A percentile compares a stretch with the other conserved stretches of the same genome.
These are phyloP conservation scores for Gnathonemus longibarbis DNA, from an alignment of 2,113 vertebrate species.

Conservation along the genomic window DNA sequence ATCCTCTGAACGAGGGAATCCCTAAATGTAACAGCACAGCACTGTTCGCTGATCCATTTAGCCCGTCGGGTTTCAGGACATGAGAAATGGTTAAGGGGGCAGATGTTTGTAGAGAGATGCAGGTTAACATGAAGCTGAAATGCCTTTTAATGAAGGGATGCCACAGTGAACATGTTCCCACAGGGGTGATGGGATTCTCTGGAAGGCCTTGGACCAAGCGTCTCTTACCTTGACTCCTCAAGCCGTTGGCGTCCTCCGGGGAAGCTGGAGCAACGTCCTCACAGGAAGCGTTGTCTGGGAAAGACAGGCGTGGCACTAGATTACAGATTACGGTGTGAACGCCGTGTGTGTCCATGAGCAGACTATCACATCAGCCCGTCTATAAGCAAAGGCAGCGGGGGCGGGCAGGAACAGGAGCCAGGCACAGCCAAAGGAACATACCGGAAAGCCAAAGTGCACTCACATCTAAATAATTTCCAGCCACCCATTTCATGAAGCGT, in stretches of 20 bases:
- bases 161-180: background rate
- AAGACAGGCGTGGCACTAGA: constrained; percentile 40
- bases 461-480: background rate
- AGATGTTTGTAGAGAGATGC: background rate
- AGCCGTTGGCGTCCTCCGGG: constrained; percentile 73
- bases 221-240: constrained; percentile 77
- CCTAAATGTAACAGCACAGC: background rate
- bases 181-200: background rate
- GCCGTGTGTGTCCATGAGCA: background rate
- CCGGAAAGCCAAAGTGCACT: background rate
- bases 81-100: background rate
- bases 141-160: constrained; percentile 44
- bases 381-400: background rate
- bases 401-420: background rate
- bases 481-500: background rate
- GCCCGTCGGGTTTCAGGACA: background rate
- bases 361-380: background rate
- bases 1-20: background rate
- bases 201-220: background rate
- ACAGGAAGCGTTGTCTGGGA: constrained; percentile 78
- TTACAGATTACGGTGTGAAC: background rate
- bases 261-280: constrained; percentile 80
- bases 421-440: background rate
- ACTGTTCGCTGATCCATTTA: background rate
- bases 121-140: constrained; percentile 28